Evolutionary conservation across 2,113 vertebrate genomes (phyloP), one percentile per base, ranked within the genome.

Genomic region (Archilochus colubris): DNA sequence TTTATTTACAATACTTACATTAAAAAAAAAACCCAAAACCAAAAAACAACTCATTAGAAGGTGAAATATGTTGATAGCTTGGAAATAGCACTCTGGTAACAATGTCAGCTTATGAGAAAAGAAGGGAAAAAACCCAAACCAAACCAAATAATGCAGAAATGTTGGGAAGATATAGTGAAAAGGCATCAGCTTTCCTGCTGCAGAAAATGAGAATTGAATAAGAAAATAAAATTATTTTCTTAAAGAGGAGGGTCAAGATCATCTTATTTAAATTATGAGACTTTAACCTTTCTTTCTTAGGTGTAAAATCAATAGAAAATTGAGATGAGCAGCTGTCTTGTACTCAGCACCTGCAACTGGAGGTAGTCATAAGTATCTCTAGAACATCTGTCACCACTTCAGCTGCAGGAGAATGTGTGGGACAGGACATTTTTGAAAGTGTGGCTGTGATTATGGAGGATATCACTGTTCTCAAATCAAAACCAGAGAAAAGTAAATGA

Each of bases 391-490:
- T 7, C 58, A 61, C 40, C 30, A n/a, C 55, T 88, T 62, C 89
- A 87, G 8, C n/a, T 87, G 51, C 0, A 1, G 40, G 27, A 44
- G 4, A 57, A 2, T 0, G 1, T 24, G 15, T 31, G n/a, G 24
- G 28, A 57, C 33, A 64, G 23, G 20, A 46, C 19, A 58, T 21
- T 14, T 66, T 53, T 64, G 21, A 91, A 48, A n/a, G 10, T 23
- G 14, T 2, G 4, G 19, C 14, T 76, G 33, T 57, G 57, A 21
- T 18, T 57, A 22, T 25, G 57, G 44, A 85, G 30, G 51, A 16
- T 22, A 53, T 38, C 44, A 36, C 19, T 38, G 22, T n/a, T 75
- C 59, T 87, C 74, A 67, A 74, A 31, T 48, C 16, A 61, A 18
- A 70, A 54, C 13, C n/a, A 31, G 36, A 75, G 67, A 23, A 55